Evolutionary conservation across 2,888 invertebrate genomes (phyloP).

Genomic region (Diaprepes abbreviatus): DNA sequence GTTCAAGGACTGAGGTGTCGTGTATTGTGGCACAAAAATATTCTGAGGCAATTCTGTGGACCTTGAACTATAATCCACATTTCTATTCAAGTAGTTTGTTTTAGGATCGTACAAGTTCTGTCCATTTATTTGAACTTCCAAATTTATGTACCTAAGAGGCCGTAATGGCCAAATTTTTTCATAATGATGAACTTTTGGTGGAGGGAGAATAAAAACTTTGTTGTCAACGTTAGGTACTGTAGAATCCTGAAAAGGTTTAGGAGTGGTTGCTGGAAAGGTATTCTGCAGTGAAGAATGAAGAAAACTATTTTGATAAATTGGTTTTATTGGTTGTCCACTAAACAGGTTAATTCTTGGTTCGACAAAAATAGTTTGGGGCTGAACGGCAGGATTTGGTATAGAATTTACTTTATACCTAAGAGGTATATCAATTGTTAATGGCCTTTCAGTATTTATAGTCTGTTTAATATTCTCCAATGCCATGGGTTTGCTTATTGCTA

Average conservation of each 20-base stretch:
- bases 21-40: too few relatives aligned
- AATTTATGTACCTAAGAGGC: constrained; percentile 11
- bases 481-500: not conserved
- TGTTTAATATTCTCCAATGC: not conserved
- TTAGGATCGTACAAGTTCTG: constrained; percentile 19
- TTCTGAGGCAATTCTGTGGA: not conserved
- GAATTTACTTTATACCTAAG: not conserved
- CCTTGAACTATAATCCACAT: not conserved
- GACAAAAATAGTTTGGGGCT: not conserved
- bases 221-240: not conserved
- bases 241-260: not conserved
- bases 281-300: not conserved
- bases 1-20: too few relatives aligned
- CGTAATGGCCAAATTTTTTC: constrained; percentile 34
- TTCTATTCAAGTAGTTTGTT: not conserved
- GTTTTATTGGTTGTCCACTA: not conserved
- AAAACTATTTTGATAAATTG: not conserved
- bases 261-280: not conserved
- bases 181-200: constrained; percentile 20
- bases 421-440: not conserved
- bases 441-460: not conserved
- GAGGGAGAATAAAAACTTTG: constrained; percentile 7
- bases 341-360: not conserved
- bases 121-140: constrained; percentile 15
- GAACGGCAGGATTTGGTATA: not conserved